Conservation (phyloP, 2,888 invertebrate genomes). For the Ferrisia virgata region DNA sequence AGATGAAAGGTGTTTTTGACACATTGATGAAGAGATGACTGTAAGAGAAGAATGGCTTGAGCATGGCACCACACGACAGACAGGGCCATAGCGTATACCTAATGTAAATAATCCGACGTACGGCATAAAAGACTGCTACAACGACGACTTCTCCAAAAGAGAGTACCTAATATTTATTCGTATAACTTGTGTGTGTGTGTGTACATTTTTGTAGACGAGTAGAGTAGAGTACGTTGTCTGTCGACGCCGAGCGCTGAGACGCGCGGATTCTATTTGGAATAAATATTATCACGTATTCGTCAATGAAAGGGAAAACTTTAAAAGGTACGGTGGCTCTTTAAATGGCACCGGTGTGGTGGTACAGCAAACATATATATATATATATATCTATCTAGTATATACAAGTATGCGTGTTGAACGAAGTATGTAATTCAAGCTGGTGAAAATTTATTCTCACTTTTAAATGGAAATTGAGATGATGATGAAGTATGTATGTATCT, state of each 20-base stretch:
- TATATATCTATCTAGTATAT: too few species aligned
- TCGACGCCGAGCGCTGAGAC: too few species aligned
- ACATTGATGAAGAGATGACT: neutral
- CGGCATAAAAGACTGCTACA: neutral
- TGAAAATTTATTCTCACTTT: constrained; percentile 19
- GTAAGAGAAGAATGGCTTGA: too few species aligned
- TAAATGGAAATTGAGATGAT: neutral
- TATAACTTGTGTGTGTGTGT: neutral
- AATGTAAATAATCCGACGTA: neutral
- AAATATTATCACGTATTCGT: neutral
- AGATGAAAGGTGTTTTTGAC: neutral
- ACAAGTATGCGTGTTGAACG: neutral
- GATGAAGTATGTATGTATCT: neutral
- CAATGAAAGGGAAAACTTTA: constrained; percentile 13
- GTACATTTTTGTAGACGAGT: neutral
- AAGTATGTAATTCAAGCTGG: neutral
- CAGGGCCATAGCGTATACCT: neutral
- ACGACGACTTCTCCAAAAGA: neutral
- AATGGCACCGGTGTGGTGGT: neutral
- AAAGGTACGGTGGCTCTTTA: neutral
- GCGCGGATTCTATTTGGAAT: neutral
- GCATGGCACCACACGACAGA: too few species aligned
- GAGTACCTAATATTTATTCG: neutral
- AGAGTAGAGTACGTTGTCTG: neutral
- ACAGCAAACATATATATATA: too few species aligned